Evolutionary conservation across 2,797 vertebrate genomes (phyloP), one percentile per base, ranked within the genome.

Genomic region (Microctenopoma steveboyesi): DNA sequence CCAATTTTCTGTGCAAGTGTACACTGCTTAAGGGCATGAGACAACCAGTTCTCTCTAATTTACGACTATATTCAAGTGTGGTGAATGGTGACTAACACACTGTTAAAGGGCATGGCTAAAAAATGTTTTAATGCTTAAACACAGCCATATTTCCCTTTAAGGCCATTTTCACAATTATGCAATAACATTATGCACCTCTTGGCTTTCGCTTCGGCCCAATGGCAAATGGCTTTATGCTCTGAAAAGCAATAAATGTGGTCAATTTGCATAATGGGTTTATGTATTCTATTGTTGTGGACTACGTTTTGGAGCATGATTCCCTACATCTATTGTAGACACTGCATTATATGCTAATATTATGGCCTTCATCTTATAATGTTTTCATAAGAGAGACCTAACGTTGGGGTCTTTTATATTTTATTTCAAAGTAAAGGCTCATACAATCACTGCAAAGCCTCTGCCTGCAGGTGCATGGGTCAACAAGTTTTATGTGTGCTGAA

Each of bases 211-310:
- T 46, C 43, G n/a, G 72, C 78, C 70, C 39, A 76, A 51, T 75
- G 78, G 68, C 65, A 72, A 81, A 84, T 62, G 60, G 69, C 50
- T 72, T 81, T 63, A 73, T 82, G 81, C 72, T 88, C 76, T 83
- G 63, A 84, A 84, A 85, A 83, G 74, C 75, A 83, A 81, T 54
- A 74, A 45, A 75, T 79, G 49, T 64, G 52, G 64, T 69, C 43
- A 77, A 79, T 79, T 73, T 78, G 46, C 55, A 71, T 78, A 72
- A 66, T 42, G 10, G 27, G n/a, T 56, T 60, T 48, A 27, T 58
- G 54, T 54, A 43, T 64, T 74, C 9, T 63, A 55, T 55, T 59
- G 33, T 43, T 52, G 10, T 28, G 49, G 12, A 53, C 6, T 65
- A 4, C 8, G 18, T 56, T 75, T 68, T 74, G 12, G 43, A 59